phyloP scores from a whole-genome alignment of 1,140 invertebrate genomes.

The Bilobella aurantiaca region DNA sequence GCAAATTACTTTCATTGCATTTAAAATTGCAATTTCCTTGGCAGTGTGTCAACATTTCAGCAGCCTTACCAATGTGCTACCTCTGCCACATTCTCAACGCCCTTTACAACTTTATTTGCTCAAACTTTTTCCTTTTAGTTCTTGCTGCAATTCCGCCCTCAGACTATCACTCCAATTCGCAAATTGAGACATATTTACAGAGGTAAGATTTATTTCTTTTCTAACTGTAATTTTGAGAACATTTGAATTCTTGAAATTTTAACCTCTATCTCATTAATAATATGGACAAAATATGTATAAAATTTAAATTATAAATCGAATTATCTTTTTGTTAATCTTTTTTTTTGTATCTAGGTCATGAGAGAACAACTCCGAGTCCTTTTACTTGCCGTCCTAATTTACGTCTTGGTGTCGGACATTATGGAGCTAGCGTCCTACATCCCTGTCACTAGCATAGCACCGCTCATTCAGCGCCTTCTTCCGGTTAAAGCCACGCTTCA shows the following conservation, averaged over 20 bases:
- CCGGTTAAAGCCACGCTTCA: too few species aligned
- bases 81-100: neutral
- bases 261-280: too few species aligned
- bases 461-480: neutral
- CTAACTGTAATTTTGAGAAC: too few species aligned
- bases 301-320: too few species aligned
- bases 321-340: too few species aligned
- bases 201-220: too few species aligned
- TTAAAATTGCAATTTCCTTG: too few species aligned
- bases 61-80: neutral
- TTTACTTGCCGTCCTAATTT: neutral
- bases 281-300: too few species aligned
- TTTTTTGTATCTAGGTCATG: neutral
- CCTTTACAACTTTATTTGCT: neutral
- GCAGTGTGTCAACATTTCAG: too few species aligned
- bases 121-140: slow-evolving; percentile 8
- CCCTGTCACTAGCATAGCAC: neutral
- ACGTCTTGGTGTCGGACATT: neutral
- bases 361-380: neutral
- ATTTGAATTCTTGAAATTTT: too few species aligned
- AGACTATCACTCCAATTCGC: neutral
- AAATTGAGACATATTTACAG: too few species aligned
- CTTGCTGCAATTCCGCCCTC: neutral
- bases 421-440: neutral
- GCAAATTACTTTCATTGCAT: too few species aligned